These are phyloP conservation scores for Salminus brasiliensis DNA, from an alignment of 2,113 vertebrate species.

Conservation along the genomic window DNA sequence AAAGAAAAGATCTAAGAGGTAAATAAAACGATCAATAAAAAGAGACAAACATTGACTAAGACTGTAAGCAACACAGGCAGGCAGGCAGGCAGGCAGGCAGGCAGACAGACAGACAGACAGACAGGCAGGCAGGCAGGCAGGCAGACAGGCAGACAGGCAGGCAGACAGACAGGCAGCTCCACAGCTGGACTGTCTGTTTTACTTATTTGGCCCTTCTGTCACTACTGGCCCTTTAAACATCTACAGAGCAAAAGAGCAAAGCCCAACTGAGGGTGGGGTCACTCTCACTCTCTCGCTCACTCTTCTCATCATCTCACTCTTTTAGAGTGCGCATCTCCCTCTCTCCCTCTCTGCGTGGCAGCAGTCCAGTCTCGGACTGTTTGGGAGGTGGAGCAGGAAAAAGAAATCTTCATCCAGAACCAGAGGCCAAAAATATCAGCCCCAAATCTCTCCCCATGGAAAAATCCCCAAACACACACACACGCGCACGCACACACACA, in stretches of 20 bases:
- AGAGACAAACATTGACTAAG: too few relatives aligned
- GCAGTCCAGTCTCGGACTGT: neutral
- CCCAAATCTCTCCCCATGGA: neutral
- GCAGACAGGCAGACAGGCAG: too few relatives aligned
- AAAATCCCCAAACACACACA: neutral
- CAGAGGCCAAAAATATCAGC: slow-evolving; percentile 60
- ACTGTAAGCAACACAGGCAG: neutral
- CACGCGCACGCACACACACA: neutral
- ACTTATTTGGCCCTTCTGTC: slow-evolving; percentile 7
- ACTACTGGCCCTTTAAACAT: neutral
- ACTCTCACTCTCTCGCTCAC: neutral
- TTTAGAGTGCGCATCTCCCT: neutral
- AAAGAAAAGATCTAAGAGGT: neutral
- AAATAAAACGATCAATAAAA: neutral
- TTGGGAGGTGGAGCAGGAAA: slow-evolving; percentile 64
- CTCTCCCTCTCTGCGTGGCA: neutral
- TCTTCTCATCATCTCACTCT: neutral
- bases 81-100: too few relatives aligned
- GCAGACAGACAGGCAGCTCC: neutral
- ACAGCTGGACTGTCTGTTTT: slow-evolving; percentile 9
- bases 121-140: neutral
- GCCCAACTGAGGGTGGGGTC: neutral
- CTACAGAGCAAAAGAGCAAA: slow-evolving; percentile 13
- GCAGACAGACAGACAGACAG: neutral
- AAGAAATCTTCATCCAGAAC: slow-evolving; percentile 54